These are phyloP conservation scores for Paragorgia papillata DNA, from an alignment of 92 coral and sea anemone genomes.

Conservation along the genomic window DNA sequence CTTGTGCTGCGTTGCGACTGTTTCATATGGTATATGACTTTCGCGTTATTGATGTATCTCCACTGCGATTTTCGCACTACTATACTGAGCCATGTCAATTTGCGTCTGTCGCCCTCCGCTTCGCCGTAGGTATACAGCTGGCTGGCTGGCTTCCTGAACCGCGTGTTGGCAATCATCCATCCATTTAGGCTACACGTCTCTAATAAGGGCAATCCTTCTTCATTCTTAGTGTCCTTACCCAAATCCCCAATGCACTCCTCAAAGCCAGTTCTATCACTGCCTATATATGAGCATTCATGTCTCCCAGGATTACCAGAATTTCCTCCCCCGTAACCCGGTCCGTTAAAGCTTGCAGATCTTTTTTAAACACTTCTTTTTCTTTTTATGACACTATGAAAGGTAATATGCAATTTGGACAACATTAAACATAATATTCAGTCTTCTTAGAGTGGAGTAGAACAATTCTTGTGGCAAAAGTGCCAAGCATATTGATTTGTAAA, in stretches of 20 bases:
- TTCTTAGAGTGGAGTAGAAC: too few relatives aligned
- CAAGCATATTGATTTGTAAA: too few relatives aligned
- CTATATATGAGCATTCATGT: slow-evolving; percentile 4
- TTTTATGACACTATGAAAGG: too few relatives aligned
- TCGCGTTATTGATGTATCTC: too few relatives aligned
- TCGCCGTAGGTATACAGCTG: not conserved
- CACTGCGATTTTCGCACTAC: not conserved
- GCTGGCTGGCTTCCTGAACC: not conserved
- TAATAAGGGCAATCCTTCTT: not conserved
- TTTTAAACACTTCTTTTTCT: not conserved
- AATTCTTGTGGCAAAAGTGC: too few relatives aligned
- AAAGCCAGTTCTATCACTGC: not conserved
- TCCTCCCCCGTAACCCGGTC: not conserved
- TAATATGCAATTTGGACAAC: too few relatives aligned
- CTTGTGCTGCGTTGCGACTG: not conserved
- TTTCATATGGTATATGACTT: not conserved
- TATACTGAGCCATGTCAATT: not conserved
- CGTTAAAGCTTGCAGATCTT: not conserved
- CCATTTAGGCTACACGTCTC: not conserved
- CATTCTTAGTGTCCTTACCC: not conserved
- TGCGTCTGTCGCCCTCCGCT: not conserved
- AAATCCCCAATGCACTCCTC: not conserved
- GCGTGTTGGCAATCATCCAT: slow-evolving; percentile 3
- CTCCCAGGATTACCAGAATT: slow-evolving; percentile 14
- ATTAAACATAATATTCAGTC: too few relatives aligned